phyloP scores from a whole-genome alignment of 2,113 vertebrate species.

The Seriola aureovittata region DNA sequence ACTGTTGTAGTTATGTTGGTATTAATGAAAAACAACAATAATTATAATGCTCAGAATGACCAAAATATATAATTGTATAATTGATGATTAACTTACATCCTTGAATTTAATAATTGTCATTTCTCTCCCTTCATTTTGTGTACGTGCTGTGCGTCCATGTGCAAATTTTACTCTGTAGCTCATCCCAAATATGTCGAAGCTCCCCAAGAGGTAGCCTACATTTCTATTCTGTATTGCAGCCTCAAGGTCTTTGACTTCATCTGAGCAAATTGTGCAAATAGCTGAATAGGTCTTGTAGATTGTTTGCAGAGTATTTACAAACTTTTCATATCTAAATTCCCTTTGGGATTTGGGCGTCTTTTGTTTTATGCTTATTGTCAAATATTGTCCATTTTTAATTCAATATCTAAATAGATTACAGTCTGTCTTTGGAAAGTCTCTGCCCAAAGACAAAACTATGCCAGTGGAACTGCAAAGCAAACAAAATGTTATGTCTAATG shows the following conservation, averaged over 20 bases:
- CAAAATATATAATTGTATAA: neutral
- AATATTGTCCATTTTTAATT: constrained; percentile 1
- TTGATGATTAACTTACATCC: neutral
- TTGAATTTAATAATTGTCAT: neutral
- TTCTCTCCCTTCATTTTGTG: neutral
- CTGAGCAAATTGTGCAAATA: constrained; percentile 23
- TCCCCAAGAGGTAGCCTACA: constrained; percentile 49
- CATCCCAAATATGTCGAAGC: constrained; percentile 53
- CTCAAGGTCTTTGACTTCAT: constrained; percentile 49
- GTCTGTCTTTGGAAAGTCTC: neutral
- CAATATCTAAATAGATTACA: neutral
- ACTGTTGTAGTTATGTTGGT: neutral
- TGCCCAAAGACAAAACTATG: neutral
- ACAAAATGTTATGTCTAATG: constrained; percentile 3
- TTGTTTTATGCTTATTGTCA: constrained; percentile 24
- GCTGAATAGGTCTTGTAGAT: neutral
- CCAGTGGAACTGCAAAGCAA: neutral
- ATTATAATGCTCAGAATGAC: neutral
- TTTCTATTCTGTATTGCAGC: constrained; percentile 49
- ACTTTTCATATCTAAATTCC: constrained; percentile 13
- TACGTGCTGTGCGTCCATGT: neutral
- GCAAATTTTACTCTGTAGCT: constrained; percentile 14
- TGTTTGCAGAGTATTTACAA: neutral
- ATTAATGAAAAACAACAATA: neutral
- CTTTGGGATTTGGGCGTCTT: constrained; percentile 15